A percentile compares a stretch with the other conserved stretches of the same genome.
Conservation (phyloP, 2,888 invertebrate species). For the Drosophila helvetica region DNA sequence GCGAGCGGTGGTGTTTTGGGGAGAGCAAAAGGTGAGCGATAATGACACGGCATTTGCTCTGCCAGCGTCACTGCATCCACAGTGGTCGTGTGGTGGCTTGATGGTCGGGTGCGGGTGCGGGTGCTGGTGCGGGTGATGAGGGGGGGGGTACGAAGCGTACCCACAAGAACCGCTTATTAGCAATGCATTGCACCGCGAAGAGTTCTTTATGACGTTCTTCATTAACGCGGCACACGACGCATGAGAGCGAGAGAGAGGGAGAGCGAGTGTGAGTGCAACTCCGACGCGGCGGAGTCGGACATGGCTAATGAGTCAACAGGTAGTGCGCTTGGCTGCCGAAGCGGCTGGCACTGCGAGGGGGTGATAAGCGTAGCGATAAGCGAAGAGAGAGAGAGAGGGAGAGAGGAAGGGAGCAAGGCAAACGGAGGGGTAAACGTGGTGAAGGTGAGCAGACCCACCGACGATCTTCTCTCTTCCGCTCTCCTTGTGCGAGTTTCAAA, state of each 20-base stretch:
- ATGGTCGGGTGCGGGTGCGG: neutral
- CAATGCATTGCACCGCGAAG: constrained; percentile 51
- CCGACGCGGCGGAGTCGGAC: constrained; percentile 7
- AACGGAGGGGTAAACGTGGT: neutral
- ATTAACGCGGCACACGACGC: constrained; percentile 52
- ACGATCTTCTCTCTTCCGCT: neutral
- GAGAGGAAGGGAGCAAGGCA: too few relatives aligned
- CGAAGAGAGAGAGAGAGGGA: too few relatives aligned
- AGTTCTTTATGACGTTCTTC: constrained; percentile 47
- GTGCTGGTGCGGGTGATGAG: neutral
- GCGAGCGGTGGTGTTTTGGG: constrained; percentile 14
- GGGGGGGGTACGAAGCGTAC: constrained; percentile 16
- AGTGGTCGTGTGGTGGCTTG: constrained; percentile 2
- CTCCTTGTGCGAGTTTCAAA: neutral
- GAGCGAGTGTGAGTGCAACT: constrained; percentile 26
- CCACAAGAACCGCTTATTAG: constrained; percentile 69
- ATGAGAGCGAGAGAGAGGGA: constrained; percentile 26
- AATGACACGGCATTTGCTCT: constrained; percentile 62
- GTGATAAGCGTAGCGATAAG: constrained; percentile 2
- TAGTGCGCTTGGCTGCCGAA: constrained; percentile 73
- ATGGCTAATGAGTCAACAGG: constrained; percentile 73
- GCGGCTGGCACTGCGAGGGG: constrained; percentile 42
- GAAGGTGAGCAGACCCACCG: neutral
- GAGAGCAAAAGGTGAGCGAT: constrained; percentile 41
- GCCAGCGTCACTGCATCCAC: constrained; percentile 21